phyloP scores from a whole-genome alignment of 2,797 vertebrate species.

The Podarcis lilfordi region DNA sequence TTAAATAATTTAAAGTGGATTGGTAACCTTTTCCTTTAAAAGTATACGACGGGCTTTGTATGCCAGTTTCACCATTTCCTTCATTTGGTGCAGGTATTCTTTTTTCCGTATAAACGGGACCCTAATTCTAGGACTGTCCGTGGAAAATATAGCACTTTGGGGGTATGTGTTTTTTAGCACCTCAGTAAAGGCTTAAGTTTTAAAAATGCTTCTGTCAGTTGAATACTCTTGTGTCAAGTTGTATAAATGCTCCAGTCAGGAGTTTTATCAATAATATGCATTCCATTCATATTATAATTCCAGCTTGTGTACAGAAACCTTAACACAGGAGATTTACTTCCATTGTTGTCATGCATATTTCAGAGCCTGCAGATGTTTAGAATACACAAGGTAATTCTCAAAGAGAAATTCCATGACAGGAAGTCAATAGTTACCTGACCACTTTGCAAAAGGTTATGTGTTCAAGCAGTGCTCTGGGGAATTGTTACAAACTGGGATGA shows the following conservation, averaged over 20 bases:
- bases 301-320: not conserved
- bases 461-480: not conserved
- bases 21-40: too few species aligned
- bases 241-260: not conserved
- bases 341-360: not conserved
- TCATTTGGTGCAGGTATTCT: too few species aligned
- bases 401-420: not conserved
- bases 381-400: not conserved
- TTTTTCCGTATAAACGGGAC: too few species aligned
- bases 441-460: slow-evolving; percentile 11
- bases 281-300: not conserved
- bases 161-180: too few species aligned
- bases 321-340: not conserved
- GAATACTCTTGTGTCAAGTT: not conserved
- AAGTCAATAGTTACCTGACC: slow-evolving; percentile 11
- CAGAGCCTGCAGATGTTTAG: not conserved
- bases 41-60: too few species aligned
- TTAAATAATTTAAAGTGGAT: too few species aligned
- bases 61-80: too few species aligned
- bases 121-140: too few species aligned
- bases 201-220: not conserved
- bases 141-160: too few species aligned
- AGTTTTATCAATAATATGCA: not conserved
- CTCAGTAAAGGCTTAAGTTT: not conserved
- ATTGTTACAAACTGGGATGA: not conserved